phyloP scores from a whole-genome alignment of 2,888 invertebrate species.

The Trichacis sp. region DNA sequence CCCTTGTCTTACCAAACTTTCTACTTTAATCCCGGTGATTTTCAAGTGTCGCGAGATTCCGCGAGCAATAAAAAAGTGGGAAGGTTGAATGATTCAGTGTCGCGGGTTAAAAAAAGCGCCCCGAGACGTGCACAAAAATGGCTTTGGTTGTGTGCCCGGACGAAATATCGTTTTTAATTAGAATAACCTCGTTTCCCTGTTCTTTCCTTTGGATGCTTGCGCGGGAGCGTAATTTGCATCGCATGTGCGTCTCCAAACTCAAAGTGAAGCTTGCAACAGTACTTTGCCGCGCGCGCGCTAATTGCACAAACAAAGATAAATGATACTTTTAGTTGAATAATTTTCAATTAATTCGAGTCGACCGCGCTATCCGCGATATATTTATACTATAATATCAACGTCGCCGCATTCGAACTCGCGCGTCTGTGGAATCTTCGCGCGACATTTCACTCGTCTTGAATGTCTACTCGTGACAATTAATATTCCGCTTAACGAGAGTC shows the following conservation, averaged over 20 bases:
- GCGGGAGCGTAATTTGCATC: conserved; percentile 26
- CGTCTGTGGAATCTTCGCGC: conserved; percentile 10
- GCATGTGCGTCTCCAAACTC: conserved; percentile 7
- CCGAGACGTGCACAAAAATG: too few relatives aligned
- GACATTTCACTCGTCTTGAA: conserved; percentile 1
- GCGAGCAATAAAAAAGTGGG: not conserved
- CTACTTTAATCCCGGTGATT: too few relatives aligned
- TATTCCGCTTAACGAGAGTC: not conserved
- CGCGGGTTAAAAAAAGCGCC: not conserved
- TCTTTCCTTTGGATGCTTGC: conserved; percentile 22
- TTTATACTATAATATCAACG: conserved; percentile 16
- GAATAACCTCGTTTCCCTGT: conserved; percentile 11
- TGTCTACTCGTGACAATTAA: not conserved
- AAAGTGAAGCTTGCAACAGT: conserved; percentile 26
- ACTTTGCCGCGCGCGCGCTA: conserved; percentile 32
- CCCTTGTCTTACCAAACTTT: too few relatives aligned
- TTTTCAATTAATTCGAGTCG: conserved; percentile 51
- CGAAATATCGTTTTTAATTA: conserved; percentile 16
- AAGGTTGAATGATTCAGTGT: not conserved
- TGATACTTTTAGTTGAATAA: conserved; percentile 50
- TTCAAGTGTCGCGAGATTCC: not conserved
- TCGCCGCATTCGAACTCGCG: conserved; percentile 14
- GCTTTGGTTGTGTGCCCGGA: too few relatives aligned
- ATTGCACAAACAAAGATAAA: conserved; percentile 51
- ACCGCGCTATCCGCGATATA: conserved; percentile 27